A percentile compares a stretch with the other conserved stretches of the same genome.
Conservation (phyloP, 2,888 invertebrate genomes). For the Sycophila texana region DNA sequence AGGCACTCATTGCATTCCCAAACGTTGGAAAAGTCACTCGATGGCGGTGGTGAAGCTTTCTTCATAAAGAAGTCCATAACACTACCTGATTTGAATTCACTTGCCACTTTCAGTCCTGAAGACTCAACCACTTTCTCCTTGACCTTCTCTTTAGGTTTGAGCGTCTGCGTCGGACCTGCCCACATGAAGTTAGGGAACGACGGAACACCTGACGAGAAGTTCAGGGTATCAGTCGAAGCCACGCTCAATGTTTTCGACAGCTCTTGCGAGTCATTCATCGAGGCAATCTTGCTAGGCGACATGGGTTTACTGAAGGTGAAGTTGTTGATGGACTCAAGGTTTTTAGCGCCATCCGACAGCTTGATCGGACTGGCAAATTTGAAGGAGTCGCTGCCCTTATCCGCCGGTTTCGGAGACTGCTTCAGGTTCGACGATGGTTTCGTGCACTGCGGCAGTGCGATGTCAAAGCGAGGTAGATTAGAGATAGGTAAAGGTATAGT, state of each 20-base stretch:
- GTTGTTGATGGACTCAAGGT: slow-evolving; percentile 76
- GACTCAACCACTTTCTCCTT: slow-evolving; percentile 63
- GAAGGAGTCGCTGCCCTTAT: slow-evolving; percentile 70
- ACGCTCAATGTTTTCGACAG: slow-evolving; percentile 58
- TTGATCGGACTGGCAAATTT: slow-evolving; percentile 76
- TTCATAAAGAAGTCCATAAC: slow-evolving; percentile 75
- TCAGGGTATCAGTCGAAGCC: slow-evolving; percentile 56
- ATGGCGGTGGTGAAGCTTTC: slow-evolving; percentile 47
- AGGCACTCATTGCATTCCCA: slow-evolving; percentile 75
- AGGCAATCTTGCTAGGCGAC: slow-evolving; percentile 65
- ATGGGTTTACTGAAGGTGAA: slow-evolving; percentile 80
- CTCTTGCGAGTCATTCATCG: slow-evolving; percentile 57
- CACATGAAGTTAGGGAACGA: slow-evolving; percentile 70
- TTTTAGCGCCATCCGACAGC: slow-evolving; percentile 73
- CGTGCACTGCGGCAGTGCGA: slow-evolving; percentile 73
- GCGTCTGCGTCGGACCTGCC: slow-evolving; percentile 62
- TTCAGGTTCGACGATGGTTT: slow-evolving; percentile 56
- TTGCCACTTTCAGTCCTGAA: slow-evolving; percentile 57
- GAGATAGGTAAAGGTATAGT: slow-evolving; percentile 78
- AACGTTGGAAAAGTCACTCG: slow-evolving; percentile 45
- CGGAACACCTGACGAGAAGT: slow-evolving; percentile 20
- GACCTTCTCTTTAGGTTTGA: slow-evolving; percentile 65
- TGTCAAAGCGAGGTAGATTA: slow-evolving; percentile 79
- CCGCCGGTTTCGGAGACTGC: slow-evolving; percentile 57
- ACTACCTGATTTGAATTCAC: slow-evolving; percentile 74